These are phyloP conservation scores for Tricholaema leucomelas DNA, from an alignment of 2,113 vertebrate genomes.

Conservation along the genomic window DNA sequence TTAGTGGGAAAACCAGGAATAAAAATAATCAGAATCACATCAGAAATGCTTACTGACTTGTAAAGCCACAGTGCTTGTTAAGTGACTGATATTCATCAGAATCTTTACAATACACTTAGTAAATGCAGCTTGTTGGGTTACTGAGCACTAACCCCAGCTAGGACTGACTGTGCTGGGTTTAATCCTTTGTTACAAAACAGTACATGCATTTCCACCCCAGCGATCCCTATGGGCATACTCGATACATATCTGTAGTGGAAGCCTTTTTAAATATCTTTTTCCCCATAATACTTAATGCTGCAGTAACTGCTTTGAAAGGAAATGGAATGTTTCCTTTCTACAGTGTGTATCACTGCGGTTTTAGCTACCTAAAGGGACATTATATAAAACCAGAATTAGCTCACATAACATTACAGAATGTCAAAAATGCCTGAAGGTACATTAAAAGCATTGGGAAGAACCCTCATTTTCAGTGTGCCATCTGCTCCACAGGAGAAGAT, in stretches of 20 bases:
- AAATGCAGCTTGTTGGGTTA: slow-evolving; percentile 20
- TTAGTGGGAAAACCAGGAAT: slow-evolving; percentile 47
- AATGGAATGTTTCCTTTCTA: background rate
- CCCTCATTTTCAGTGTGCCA: slow-evolving; percentile 95
- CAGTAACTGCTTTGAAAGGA: slow-evolving; percentile 51
- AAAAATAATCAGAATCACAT: slow-evolving; percentile 52
- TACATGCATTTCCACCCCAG: slow-evolving; percentile 84
- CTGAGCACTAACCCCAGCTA: background rate
- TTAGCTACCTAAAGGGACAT: slow-evolving; percentile 6
- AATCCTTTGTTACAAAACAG: slow-evolving; percentile 62
- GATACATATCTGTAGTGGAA: background rate
- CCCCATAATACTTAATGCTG: slow-evolving; percentile 25
- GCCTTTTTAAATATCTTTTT: background rate
- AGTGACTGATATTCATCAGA: background rate
- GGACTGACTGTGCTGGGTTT: background rate
- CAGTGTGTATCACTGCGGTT: background rate
- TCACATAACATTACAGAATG: slow-evolving; percentile 78
- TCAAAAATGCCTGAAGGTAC: slow-evolving; percentile 88
- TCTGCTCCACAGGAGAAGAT: slow-evolving; percentile 98
- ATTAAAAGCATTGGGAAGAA: slow-evolving; percentile 91
- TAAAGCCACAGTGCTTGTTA: slow-evolving; percentile 29
- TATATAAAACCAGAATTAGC: slow-evolving; percentile 50
- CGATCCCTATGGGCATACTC: background rate
- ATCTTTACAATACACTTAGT: background rate
- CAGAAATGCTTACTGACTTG: slow-evolving; percentile 29